Conservation (phyloP, 1,140 invertebrate genomes). For the Trachymyrmex septentrionalis region DNA sequence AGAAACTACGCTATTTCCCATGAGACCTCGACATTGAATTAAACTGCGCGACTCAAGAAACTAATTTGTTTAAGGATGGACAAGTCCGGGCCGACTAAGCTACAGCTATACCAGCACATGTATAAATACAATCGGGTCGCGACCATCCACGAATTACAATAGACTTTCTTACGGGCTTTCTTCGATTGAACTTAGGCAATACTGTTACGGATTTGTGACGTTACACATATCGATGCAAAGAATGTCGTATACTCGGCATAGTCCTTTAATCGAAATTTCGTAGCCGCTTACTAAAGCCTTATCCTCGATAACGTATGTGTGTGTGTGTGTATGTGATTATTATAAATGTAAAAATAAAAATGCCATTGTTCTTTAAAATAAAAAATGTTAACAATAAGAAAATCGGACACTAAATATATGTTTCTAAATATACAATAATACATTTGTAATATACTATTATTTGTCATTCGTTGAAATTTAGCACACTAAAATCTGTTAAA, state of each 20-base stretch:
- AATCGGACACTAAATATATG: too few relatives aligned
- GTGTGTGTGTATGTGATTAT: neutral
- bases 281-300: neutral
- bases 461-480: neutral
- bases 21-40: constrained; percentile 66
- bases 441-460: too few relatives aligned
- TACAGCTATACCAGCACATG: constrained; percentile 83
- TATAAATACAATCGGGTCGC: constrained; percentile 86
- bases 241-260: constrained; percentile 53
- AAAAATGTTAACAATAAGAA: too few relatives aligned
- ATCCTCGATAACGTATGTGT: neutral
- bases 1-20: constrained; percentile 30
- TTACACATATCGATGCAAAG: constrained; percentile 80
- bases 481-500: neutral
- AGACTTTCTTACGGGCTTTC: constrained; percentile 87
- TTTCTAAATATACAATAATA: too few relatives aligned
- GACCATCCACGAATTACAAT: constrained; percentile 87
- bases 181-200: constrained; percentile 85
- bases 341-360: neutral
- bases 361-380: too few relatives aligned
- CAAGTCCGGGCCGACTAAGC: constrained; percentile 82
- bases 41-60: constrained; percentile 65
- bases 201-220: constrained; percentile 83
- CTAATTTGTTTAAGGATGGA: constrained; percentile 82
- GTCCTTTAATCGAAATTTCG: constrained; percentile 38